Evolutionary conservation across 1,140 invertebrate genomes (phyloP).

Genomic region (Paraescarpia echinospica): DNA sequence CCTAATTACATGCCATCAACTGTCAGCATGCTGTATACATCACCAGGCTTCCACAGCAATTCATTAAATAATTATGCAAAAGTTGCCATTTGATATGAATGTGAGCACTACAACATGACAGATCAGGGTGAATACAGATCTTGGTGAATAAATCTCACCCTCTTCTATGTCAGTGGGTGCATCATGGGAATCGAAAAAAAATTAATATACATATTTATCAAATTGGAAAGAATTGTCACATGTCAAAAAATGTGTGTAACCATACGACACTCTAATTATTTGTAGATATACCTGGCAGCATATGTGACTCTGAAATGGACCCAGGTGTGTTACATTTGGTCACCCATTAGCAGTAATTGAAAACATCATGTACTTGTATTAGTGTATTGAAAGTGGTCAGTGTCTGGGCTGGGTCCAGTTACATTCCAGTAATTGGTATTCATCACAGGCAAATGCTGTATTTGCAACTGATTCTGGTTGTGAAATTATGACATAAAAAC

Average conservation of each 20-base stretch:
- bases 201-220: neutral
- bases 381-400: neutral
- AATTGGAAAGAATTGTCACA: neutral
- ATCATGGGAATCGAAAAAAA: neutral
- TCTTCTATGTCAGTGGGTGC: neutral
- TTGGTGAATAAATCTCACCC: neutral
- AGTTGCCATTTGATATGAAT: neutral
- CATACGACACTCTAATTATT: neutral
- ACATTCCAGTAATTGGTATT: neutral
- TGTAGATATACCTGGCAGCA: neutral
- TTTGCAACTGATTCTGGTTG: neutral
- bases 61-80: slow-evolving; percentile 2
- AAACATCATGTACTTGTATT: neutral
- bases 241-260: too few relatives aligned
- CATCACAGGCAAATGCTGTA: neutral
- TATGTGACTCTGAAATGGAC: neutral
- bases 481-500: neutral
- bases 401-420: neutral
- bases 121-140: neutral
- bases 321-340: neutral
- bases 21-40: neutral
- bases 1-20: neutral
- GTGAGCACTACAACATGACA: neutral
- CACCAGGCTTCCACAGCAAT: neutral
- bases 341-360: neutral